Conservation (phyloP, 2,113 vertebrate genomes). For the Muntiacus muntjak region DNA sequence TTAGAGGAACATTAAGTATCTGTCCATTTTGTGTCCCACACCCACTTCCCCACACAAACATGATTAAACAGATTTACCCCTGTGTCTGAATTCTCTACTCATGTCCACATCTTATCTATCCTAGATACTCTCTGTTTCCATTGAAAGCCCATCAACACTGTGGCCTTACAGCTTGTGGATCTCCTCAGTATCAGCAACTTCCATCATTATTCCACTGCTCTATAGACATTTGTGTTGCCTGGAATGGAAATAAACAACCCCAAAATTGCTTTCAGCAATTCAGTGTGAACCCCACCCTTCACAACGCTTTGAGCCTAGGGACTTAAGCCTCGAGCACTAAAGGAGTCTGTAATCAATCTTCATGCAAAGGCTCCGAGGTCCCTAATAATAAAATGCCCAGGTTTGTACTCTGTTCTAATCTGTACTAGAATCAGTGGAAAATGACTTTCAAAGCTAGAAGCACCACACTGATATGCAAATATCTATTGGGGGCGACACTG, state of each 20-base stretch:
- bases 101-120: not conserved
- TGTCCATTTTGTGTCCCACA: not conserved
- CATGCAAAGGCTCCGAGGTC: not conserved
- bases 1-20: not conserved
- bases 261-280: not conserved
- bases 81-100: not conserved
- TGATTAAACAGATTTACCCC: not conserved
- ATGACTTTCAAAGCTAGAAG: not conserved
- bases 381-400: not conserved
- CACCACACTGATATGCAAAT: not conserved
- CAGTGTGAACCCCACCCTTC: not conserved
- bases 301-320: not conserved
- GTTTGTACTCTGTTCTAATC: not conserved
- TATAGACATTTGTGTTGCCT: not conserved
- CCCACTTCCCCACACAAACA: not conserved
- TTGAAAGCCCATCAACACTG: not conserved
- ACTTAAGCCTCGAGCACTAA: not conserved
- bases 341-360: not conserved
- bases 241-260: not conserved
- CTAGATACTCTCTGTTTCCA: not conserved
- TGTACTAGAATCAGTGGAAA: not conserved
- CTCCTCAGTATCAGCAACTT: not conserved
- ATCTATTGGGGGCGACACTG: not conserved
- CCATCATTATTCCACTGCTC: not conserved
- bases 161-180: not conserved